Conservation (phyloP, 2,113 vertebrate genomes). For the Steatornis caripensis region DNA sequence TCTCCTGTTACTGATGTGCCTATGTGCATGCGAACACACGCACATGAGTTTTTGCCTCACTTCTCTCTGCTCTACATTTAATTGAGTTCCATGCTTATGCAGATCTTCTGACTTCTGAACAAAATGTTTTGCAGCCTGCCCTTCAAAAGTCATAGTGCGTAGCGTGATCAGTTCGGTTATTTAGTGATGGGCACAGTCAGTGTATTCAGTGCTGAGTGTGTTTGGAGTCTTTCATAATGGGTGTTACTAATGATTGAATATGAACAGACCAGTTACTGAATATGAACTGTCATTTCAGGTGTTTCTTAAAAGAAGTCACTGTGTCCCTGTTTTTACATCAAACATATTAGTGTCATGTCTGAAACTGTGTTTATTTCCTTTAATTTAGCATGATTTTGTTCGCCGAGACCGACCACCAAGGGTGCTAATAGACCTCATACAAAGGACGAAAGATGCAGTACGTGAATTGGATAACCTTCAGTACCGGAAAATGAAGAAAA, state of each 20-base stretch:
- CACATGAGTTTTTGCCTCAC: not conserved
- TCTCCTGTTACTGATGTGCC: not conserved
- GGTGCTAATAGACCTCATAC: slow-evolving; percentile 94
- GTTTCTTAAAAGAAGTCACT: not conserved
- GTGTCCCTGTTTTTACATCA: not conserved
- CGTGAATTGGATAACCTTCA: slow-evolving; percentile 96
- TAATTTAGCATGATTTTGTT: slow-evolving; percentile 89
- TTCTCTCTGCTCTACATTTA: not conserved
- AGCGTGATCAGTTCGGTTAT: not conserved
- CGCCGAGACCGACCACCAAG: slow-evolving; percentile 84
- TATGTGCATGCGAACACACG: accelerated
- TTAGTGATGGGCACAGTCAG: not conserved
- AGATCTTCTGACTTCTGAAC: not conserved
- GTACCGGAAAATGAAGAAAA: slow-evolving; percentile 99
- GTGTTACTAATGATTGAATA: not conserved
- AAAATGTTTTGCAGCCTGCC: accelerated
- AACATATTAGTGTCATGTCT: not conserved
- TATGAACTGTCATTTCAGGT: not conserved
- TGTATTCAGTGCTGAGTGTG: not conserved
- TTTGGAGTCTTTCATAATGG: not conserved
- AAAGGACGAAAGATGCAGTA: slow-evolving; percentile 97
- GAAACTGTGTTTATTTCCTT: not conserved
- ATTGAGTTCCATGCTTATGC: not conserved
- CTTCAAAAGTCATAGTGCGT: accelerated
- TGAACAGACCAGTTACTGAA: not conserved